Evolutionary conservation across 1,140 invertebrate species (phyloP).

Genomic region (Oscheius sp.): DNA sequence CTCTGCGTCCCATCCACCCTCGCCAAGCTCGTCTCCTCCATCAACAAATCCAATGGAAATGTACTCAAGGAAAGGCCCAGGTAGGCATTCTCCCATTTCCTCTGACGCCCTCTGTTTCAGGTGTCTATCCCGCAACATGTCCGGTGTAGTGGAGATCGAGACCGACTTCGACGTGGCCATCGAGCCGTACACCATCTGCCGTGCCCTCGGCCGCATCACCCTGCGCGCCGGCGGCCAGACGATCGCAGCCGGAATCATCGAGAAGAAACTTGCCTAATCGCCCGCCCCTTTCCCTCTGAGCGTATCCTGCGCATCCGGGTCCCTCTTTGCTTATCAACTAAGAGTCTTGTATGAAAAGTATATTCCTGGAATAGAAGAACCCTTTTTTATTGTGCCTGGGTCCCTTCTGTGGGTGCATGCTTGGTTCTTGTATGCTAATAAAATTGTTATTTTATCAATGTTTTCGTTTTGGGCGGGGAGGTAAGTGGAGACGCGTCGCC

Average conservation of each 20-base stretch:
- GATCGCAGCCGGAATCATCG: slow-evolving; percentile 37
- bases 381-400: too few relatives aligned
- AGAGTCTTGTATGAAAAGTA: too few relatives aligned
- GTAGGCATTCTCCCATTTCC: slow-evolving; percentile 28
- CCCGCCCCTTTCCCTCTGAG: too few relatives aligned
- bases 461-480: too few relatives aligned
- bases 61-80: slow-evolving; percentile 52
- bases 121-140: slow-evolving; percentile 33
- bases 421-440: too few relatives aligned
- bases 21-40: slow-evolving; percentile 73
- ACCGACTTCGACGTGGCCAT: slow-evolving; percentile 35
- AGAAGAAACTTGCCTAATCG: slow-evolving; percentile 27
- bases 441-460: too few relatives aligned
- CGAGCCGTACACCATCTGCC: slow-evolving; percentile 35
- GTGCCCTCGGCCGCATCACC: slow-evolving; percentile 34
- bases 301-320: too few relatives aligned
- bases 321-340: too few relatives aligned
- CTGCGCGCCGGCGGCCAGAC: slow-evolving; percentile 32
- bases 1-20: slow-evolving; percentile 78
- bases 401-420: too few relatives aligned
- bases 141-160: slow-evolving; percentile 35
- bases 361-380: too few relatives aligned
- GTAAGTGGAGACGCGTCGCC: too few relatives aligned
- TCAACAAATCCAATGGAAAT: slow-evolving; percentile 51
- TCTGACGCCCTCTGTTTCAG: slow-evolving; percentile 12